Percentiles rank a stretch among this genome's conserved stretches.
Conservation (phyloP, 2,113 vertebrate species). For the Caloenas nicobarica region DNA sequence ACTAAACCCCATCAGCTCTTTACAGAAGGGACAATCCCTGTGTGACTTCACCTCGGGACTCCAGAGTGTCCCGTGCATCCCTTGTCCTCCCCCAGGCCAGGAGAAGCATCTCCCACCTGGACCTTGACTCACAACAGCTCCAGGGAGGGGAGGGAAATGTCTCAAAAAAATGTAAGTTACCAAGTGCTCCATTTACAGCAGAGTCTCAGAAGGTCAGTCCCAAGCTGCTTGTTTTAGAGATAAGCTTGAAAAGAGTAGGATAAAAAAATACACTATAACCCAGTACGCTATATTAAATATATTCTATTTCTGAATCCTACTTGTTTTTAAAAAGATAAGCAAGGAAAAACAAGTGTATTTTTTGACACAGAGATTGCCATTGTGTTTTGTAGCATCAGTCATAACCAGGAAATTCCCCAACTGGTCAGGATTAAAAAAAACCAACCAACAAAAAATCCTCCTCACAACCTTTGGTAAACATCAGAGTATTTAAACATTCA, state of each 20-base stretch:
- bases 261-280: neutral
- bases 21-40: neutral
- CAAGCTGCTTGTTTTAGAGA: neutral
- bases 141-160: fast-evolving
- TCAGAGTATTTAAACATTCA: neutral
- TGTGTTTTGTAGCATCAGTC: neutral
- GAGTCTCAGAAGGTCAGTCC: neutral
- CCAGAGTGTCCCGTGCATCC: no score
- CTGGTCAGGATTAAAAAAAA: neutral
- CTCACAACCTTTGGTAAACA: neutral
- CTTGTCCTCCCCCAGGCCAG: fast-evolving
- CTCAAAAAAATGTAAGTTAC: neutral
- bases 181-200: neutral
- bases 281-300: neutral
- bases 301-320: neutral
- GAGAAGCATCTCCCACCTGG: neutral
- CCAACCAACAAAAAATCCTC: neutral
- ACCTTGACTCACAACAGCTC: neutral
- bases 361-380: neutral
- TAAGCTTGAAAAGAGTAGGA: neutral
- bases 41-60: neutral
- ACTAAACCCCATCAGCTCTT: neutral
- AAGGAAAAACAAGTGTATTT: neutral
- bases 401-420: neutral
- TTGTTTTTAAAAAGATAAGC: neutral